Percentiles rank a stretch among this genome's conserved stretches.
Evolutionary conservation across 2,113 vertebrate species (phyloP).

Genomic region (Anoplopoma fimbria): DNA sequence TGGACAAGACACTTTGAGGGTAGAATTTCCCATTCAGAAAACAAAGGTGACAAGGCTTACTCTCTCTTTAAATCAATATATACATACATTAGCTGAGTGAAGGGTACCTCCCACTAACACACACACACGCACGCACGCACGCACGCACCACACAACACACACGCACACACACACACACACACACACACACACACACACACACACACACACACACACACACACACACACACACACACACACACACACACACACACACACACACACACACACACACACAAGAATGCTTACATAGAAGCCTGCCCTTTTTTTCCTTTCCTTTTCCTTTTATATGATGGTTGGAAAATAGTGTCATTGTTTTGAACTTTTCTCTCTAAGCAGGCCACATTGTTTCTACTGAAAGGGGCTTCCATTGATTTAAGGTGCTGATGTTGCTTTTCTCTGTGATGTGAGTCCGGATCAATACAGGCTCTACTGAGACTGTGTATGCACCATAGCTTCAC

Average conservation of each 20-base stretch:
- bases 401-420: slow-evolving; percentile 70
- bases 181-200: background rate
- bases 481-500: slow-evolving; percentile 62
- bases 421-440: slow-evolving; percentile 75
- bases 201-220: background rate
- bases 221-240: slow-evolving; percentile 1
- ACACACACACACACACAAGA: background rate
- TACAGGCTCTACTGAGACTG: slow-evolving; percentile 58
- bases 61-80: slow-evolving; percentile 60
- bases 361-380: slow-evolving; percentile 17
- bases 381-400: slow-evolving; percentile 60
- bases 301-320: background rate
- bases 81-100: slow-evolving; percentile 56
- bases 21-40: slow-evolving; percentile 72
- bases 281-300: background rate
- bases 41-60: slow-evolving; percentile 58
- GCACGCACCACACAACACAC: background rate
- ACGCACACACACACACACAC: background rate
- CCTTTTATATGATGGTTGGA: background rate
- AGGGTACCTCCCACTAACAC: background rate
- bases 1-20: slow-evolving; percentile 45
- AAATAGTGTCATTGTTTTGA: background rate
- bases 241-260: background rate
- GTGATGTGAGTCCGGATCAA: slow-evolving; percentile 77
- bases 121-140: background rate